Conservation (phyloP, 2,113 vertebrate species). For the Plotosus lineatus region DNA sequence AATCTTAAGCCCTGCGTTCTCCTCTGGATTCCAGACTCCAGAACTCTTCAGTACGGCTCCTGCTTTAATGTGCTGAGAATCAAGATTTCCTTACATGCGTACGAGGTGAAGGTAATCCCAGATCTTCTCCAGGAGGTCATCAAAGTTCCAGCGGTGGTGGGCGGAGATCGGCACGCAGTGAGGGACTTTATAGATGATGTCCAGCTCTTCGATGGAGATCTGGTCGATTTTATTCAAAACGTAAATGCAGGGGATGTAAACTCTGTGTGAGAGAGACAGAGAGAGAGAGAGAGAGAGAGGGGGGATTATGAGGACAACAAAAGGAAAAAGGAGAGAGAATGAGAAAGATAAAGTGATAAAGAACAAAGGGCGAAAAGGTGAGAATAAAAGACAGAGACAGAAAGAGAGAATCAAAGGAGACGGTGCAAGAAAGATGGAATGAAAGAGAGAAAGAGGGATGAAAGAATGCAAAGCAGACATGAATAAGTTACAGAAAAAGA, state of each 20-base stretch:
- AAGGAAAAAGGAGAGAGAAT: no score
- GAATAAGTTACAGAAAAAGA: background rate
- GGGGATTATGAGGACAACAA: no score
- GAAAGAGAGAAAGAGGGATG: background rate
- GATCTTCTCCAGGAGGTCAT: conserved; percentile 92
- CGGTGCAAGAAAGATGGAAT: no score
- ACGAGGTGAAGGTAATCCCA: conserved; percentile 96
- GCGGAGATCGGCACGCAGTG: conserved; percentile 98
- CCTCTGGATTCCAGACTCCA: background rate
- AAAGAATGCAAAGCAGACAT: no score
- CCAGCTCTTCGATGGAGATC: conserved; percentile 96
- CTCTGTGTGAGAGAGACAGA: conserved; percentile 69
- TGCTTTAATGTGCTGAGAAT: background rate
- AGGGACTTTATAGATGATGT: conserved; percentile 97
- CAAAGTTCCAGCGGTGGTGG: conserved; percentile 99
- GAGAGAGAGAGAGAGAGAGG: background rate
- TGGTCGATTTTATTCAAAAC: conserved; percentile 99
- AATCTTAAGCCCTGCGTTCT: background rate
- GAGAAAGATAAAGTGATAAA: no score
- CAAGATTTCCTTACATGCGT: conserved; percentile 84
- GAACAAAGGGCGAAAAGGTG: no score
- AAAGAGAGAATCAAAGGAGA: background rate
- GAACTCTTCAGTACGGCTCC: background rate
- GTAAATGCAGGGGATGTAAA: conserved; percentile 97
- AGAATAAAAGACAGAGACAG: no score